Conservation (phyloP, 1,140 invertebrate genomes). For the Pogonognathellus flavescens region DNA sequence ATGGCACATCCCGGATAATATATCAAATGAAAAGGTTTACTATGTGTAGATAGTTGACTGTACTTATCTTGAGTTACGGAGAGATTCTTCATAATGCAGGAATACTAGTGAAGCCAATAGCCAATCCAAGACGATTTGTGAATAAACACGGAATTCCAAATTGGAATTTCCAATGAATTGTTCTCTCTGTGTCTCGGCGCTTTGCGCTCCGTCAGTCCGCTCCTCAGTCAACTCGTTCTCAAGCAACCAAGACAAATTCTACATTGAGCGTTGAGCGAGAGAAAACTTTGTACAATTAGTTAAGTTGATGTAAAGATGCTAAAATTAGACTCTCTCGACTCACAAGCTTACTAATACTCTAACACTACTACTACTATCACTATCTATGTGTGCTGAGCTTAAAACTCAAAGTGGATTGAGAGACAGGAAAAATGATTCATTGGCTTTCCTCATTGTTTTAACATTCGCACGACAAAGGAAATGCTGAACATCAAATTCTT, state of each 20-base stretch:
- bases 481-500: neutral
- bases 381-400: slow-evolving; percentile 6
- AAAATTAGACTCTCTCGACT: slow-evolving; percentile 6
- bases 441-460: slow-evolving; percentile 51
- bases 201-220: slow-evolving; percentile 21
- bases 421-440: slow-evolving; percentile 50
- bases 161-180: slow-evolving; percentile 47
- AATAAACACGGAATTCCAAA: slow-evolving; percentile 36
- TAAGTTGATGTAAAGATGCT: slow-evolving; percentile 27
- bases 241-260: slow-evolving; percentile 28
- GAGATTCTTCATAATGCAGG: neutral
- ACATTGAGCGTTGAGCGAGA: neutral
- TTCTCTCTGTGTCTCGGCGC: slow-evolving; percentile 16
- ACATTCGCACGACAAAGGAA: slow-evolving; percentile 18
- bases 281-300: slow-evolving; percentile 39
- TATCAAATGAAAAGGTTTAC: neutral
- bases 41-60: neutral
- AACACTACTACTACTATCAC: no score
- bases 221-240: slow-evolving; percentile 28
- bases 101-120: neutral
- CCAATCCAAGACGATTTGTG: slow-evolving; percentile 19
- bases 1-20: neutral
- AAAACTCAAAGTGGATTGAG: slow-evolving; percentile 36
- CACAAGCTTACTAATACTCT: neutral
- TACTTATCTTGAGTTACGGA: neutral